These are phyloP conservation scores for Siniperca undulata DNA, from an alignment of 2,797 vertebrate genomes.

Conservation along the genomic window DNA sequence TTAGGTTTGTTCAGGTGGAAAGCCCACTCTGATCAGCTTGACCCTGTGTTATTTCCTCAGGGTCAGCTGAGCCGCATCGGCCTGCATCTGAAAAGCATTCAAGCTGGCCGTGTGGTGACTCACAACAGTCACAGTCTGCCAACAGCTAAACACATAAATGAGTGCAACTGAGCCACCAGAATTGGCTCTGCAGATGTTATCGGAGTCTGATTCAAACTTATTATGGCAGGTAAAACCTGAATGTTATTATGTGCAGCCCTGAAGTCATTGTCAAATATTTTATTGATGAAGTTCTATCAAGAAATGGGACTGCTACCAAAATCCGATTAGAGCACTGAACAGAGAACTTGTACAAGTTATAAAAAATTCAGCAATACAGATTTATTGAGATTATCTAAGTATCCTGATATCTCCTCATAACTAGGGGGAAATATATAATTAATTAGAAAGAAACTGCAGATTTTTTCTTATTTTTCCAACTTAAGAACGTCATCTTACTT, in stretches of 20 bases:
- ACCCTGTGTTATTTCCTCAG: not conserved
- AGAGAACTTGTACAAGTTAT: not conserved
- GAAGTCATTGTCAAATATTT: conserved; percentile 13
- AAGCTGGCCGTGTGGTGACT: conserved; percentile 7
- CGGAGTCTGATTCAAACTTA: not conserved
- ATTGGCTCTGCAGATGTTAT: not conserved
- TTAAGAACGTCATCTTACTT: not conserved
- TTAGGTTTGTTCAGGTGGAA: not conserved
- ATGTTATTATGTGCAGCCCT: not conserved
- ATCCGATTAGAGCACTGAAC: not conserved
- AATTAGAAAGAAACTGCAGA: not conserved
- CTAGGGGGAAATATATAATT: not conserved
- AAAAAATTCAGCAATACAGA: not conserved
- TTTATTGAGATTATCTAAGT: not conserved
- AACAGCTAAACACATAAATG: not conserved
- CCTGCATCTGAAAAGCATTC: not conserved
- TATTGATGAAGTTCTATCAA: not conserved
- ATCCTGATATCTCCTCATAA: not conserved
- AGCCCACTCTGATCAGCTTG: not conserved
- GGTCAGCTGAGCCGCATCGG: not conserved
- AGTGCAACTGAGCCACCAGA: not conserved
- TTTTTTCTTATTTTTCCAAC: not conserved
- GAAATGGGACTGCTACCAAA: not conserved
- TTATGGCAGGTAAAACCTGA: not conserved
- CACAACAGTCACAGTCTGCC: not conserved